Evolutionary conservation across 2,113 vertebrate species (phyloP).

Genomic region (Pelecanoides urinatrix): DNA sequence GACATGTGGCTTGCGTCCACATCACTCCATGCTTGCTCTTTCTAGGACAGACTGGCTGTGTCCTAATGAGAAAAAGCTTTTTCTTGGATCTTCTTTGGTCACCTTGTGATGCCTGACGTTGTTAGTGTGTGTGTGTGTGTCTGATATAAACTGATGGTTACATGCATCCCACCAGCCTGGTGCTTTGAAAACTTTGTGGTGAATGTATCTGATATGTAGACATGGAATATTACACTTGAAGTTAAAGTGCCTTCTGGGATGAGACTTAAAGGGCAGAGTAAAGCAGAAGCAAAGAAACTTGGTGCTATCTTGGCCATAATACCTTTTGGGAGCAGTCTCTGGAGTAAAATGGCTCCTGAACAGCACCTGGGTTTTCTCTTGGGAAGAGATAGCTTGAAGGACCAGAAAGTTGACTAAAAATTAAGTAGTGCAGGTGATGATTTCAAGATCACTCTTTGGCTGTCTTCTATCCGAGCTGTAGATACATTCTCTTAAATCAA

Average conservation of each 20-base stretch:
- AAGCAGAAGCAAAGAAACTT: neutral
- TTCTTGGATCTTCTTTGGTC: neutral
- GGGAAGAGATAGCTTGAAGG: neutral
- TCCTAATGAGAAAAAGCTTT: neutral
- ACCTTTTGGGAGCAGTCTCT: neutral
- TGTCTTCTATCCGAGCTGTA: neutral
- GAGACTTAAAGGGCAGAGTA: neutral
- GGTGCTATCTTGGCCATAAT: neutral
- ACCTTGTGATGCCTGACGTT: neutral
- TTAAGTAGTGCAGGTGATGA: neutral
- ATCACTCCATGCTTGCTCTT: accelerated
- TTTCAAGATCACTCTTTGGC: neutral
- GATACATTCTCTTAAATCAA: neutral
- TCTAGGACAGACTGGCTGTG: neutral
- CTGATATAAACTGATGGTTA: neutral
- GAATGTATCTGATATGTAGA: neutral
- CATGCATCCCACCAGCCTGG: neutral
- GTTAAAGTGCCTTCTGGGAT: neutral
- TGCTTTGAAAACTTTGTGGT: neutral
- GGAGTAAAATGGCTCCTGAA: neutral
- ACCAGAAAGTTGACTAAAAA: neutral
- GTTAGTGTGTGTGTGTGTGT: neutral
- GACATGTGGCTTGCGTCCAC: neutral
- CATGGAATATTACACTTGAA: neutral
- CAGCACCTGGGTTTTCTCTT: neutral